Evolutionary conservation across 2,797 vertebrate species (phyloP).

Genomic region (Pyrrhura leucotis): DNA sequence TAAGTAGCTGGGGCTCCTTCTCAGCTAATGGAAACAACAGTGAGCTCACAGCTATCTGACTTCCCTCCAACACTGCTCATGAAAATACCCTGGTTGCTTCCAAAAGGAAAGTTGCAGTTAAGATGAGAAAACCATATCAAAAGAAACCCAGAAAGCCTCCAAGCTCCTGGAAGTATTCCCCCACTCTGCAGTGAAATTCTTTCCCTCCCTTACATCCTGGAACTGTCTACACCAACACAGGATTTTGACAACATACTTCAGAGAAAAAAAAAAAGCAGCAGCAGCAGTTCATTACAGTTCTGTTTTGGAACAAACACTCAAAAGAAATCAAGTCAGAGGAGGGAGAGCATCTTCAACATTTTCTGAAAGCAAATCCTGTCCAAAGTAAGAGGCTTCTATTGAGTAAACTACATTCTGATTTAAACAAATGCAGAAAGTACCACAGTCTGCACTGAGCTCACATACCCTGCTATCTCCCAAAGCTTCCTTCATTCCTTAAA

Average conservation of each 20-base stretch:
- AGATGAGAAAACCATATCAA: not conserved
- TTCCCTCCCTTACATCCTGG: not conserved
- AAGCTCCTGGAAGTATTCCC: not conserved
- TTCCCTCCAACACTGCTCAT: not conserved
- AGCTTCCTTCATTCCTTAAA: conserved; percentile 22
- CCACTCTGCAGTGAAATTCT: not conserved
- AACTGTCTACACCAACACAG: not conserved
- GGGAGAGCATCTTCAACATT: not conserved
- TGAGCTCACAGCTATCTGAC: not conserved
- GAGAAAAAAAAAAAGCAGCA: not conserved
- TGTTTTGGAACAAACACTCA: not conserved
- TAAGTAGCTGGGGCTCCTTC: not conserved
- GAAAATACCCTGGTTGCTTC: not conserved
- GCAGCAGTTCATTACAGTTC: not conserved
- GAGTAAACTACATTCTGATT: not conserved
- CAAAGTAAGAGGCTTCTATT: not conserved
- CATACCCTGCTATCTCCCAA: not conserved
- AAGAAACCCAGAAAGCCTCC: not conserved
- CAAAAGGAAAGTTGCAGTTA: not conserved
- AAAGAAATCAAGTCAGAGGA: not conserved
- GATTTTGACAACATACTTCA: not conserved
- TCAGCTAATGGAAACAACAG: not conserved
- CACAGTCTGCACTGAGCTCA: not conserved
- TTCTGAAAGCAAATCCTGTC: not conserved
- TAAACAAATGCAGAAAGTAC: not conserved